phyloP scores from a whole-genome alignment of 2,113 vertebrate genomes.

The Edolisoma coerulescens region DNA sequence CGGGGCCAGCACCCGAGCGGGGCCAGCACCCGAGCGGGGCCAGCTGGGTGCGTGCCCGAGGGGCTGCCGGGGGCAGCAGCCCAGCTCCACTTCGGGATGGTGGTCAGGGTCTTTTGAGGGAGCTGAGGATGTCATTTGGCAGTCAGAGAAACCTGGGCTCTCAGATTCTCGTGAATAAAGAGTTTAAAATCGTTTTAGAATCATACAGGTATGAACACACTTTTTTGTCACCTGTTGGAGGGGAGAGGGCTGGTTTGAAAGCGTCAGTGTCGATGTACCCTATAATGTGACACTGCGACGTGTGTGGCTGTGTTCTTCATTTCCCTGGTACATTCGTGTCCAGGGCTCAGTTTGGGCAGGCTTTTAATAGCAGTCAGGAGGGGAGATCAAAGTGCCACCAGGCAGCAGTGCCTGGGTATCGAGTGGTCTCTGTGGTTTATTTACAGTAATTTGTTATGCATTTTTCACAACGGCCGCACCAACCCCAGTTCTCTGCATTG shows the following conservation, averaged over 20 bases:
- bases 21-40: fast-evolving
- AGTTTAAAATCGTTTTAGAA: not conserved
- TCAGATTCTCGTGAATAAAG: not conserved
- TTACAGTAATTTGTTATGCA: not conserved
- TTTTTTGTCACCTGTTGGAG: not conserved
- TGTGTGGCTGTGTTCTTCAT: not conserved
- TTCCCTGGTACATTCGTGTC: not conserved
- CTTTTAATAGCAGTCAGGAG: not conserved
- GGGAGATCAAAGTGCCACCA: not conserved
- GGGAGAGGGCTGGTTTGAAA: not conserved
- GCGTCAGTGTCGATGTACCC: fast-evolving
- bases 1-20: not conserved
- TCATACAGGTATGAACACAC: not conserved
- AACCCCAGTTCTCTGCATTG: not conserved
- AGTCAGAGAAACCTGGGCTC: not conserved
- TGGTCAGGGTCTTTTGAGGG: not conserved
- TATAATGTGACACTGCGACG: fast-evolving
- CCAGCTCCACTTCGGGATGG: fast-evolving
- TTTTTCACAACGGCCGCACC: not conserved
- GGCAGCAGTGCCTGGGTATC: fast-evolving
- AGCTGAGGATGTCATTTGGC: not conserved
- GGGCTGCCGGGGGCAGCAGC: not conserved
- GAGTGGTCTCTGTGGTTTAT: not conserved
- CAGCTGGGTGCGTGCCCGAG: not conserved
- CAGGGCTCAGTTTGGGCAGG: not conserved